Percentiles rank a stretch among this genome's conserved stretches.
Conservation (phyloP, 2,797 vertebrate genomes). For the Distichodus sexfasciatus region DNA sequence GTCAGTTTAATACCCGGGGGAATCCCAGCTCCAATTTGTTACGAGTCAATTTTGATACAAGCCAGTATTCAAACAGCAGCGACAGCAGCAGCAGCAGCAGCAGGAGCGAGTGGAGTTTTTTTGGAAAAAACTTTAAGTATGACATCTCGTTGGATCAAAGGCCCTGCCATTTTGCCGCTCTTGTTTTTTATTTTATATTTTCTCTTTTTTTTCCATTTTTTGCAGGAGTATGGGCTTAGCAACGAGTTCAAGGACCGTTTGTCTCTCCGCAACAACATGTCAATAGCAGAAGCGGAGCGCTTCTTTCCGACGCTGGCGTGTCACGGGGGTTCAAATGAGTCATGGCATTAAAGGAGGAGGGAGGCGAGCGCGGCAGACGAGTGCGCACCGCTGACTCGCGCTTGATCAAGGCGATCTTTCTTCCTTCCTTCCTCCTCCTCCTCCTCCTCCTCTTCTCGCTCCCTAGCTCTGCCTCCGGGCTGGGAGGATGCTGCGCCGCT, state of each 20-base stretch:
- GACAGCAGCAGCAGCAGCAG: no score
- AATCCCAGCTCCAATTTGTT: neutral
- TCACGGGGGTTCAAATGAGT: constrained; percentile 38
- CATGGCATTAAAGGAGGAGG: constrained; percentile 24
- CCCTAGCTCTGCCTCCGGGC: constrained; percentile 54
- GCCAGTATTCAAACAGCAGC: constrained; percentile 1
- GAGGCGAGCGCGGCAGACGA: constrained; percentile 13
- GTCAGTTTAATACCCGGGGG: neutral
- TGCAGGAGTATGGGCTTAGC: constrained; percentile 13
- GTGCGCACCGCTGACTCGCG: constrained; percentile 42
- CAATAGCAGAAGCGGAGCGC: constrained; percentile 29
- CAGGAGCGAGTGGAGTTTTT: neutral
- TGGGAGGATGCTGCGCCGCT: constrained; percentile 55
- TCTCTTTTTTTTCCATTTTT: no score
- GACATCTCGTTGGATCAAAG: constrained; percentile 42
- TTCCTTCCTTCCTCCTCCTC: constrained; percentile 34
- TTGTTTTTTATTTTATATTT: no score
- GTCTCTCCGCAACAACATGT: constrained; percentile 39
- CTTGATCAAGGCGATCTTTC: constrained; percentile 54
- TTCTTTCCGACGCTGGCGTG: neutral
- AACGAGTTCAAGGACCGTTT: constrained; percentile 21
- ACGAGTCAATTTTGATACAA: neutral
- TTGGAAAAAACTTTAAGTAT: constrained; percentile 21
- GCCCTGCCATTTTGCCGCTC: constrained; percentile 3
- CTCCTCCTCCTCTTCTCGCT: no score